A percentile compares a stretch with the other conserved stretches of the same genome.
phyloP scores from a whole-genome alignment of 2,113 vertebrate species.

The Shinisaurus crocodilurus region DNA sequence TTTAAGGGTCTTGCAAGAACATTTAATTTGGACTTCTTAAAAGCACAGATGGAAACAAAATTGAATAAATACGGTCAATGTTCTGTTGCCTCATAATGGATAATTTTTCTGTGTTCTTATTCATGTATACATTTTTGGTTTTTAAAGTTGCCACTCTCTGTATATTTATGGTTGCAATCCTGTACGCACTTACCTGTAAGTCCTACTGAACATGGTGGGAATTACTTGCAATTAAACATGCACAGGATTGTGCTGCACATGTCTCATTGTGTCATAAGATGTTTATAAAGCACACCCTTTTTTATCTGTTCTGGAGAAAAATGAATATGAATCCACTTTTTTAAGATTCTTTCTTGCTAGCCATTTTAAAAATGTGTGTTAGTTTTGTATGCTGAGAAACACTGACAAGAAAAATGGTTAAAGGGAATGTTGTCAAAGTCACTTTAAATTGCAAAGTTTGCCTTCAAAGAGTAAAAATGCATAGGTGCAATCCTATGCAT shows the following conservation, averaged over 20 bases:
- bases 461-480: constrained; percentile 16
- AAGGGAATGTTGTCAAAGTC: constrained; percentile 44
- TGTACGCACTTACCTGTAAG: not conserved
- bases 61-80: not conserved
- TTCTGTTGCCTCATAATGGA: too few relatives aligned
- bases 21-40: not conserved
- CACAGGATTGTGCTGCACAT: not conserved
- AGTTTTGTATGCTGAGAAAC: constrained; percentile 16
- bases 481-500: not conserved
- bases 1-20: not conserved
- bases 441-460: constrained; percentile 48
- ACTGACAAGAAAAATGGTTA: constrained; percentile 44
- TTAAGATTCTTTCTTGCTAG: not conserved
- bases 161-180: not conserved
- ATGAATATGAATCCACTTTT: not conserved
- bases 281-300: not conserved
- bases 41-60: not conserved
- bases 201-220: not conserved
- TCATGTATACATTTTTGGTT: not conserved
- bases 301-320: not conserved
- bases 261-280: not conserved
- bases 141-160: not conserved
- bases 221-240: not conserved
- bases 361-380: not conserved
- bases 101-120: not conserved